These are phyloP conservation scores for Arge pagana DNA, from an alignment of 2,888 invertebrate species.

Conservation along the genomic window DNA sequence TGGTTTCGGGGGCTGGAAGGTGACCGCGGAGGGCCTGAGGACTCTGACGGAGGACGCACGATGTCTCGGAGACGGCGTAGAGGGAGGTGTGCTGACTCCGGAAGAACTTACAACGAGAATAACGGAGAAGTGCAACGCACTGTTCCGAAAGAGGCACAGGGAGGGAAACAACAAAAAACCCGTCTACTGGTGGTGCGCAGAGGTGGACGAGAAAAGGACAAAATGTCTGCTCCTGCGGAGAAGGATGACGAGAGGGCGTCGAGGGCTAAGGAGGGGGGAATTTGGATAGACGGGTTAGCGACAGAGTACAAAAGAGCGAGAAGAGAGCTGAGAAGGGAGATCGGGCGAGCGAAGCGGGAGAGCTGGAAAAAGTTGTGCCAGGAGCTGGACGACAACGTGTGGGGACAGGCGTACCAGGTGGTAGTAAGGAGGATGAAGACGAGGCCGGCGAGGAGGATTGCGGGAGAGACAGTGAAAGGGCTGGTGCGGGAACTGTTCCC, in stretches of 20 bases:
- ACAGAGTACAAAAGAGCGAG: constrained; percentile 1
- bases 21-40: too few relatives aligned
- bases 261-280: not conserved
- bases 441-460: constrained; percentile 22
- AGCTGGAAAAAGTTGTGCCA: not conserved
- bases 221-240: constrained; percentile 6
- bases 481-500: too few relatives aligned
- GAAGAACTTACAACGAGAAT: too few relatives aligned
- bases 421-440: constrained; percentile 6
- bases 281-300: not conserved
- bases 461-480: too few relatives aligned
- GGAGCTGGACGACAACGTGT: not conserved
- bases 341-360: not conserved
- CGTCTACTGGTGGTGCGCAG: constrained; percentile 25
- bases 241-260: constrained; percentile 8
- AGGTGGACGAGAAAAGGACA: constrained; percentile 17
- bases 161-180: constrained; percentile 5
- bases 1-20: too few relatives aligned
- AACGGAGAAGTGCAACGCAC: too few relatives aligned
- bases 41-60: too few relatives aligned
- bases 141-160: too few relatives aligned
- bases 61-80: too few relatives aligned
- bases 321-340: not conserved
- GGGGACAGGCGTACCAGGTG: constrained; percentile 3
- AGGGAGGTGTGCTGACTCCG: too few relatives aligned